phyloP scores from a whole-genome alignment of 2,113 vertebrate species.

The Gila orcuttii region DNA sequence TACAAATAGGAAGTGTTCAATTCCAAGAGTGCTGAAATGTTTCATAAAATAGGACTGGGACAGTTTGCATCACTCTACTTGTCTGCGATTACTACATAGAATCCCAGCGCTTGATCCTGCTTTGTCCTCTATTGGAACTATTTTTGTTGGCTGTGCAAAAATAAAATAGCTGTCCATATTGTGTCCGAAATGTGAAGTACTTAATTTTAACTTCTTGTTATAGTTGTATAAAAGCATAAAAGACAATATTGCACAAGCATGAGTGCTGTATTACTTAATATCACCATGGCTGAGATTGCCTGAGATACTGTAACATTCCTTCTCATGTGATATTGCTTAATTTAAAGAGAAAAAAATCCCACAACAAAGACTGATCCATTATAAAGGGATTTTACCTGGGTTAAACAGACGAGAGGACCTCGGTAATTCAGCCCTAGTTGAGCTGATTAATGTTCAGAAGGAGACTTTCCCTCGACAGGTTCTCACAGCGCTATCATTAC shows the following conservation, averaged over 20 bases:
- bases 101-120: neutral
- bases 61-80: constrained; percentile 14
- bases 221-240: neutral
- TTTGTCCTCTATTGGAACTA: neutral
- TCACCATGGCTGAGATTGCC: neutral
- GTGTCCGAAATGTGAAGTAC: neutral
- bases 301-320: neutral
- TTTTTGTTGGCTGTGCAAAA: constrained; percentile 17
- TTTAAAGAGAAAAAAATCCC: neutral
- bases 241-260: neutral
- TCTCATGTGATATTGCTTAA: neutral
- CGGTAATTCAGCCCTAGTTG: constrained; percentile 29
- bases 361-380: neutral
- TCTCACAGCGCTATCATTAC: constrained; percentile 35
- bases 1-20: neutral
- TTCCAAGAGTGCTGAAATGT: constrained; percentile 12
- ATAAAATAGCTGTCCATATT: constrained; percentile 5
- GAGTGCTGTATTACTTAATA: neutral
- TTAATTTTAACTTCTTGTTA: neutral
- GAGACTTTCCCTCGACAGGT: constrained; percentile 25
- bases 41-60: constrained; percentile 20
- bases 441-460: constrained; percentile 30
- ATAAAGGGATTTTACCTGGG: neutral
- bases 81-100: constrained; percentile 8
- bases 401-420: constrained; percentile 17